These are phyloP conservation scores for Thymelicus sylvestris DNA, from an alignment of 2,888 invertebrate species.

Conservation along the genomic window DNA sequence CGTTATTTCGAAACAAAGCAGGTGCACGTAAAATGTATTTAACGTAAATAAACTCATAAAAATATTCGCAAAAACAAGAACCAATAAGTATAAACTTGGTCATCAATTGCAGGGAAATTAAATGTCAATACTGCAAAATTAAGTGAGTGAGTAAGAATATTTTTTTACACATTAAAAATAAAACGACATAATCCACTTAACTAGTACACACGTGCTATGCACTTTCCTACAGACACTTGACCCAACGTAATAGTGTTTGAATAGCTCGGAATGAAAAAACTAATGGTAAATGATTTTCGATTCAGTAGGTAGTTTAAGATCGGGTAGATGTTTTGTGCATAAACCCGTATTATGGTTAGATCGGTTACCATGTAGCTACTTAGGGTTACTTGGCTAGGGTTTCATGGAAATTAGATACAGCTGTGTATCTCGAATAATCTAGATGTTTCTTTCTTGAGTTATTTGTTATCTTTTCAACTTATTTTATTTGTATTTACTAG, in stretches of 20 bases:
- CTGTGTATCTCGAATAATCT: constrained; percentile 1
- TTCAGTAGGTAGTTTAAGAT: constrained; percentile 28
- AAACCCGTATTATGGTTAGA: constrained; percentile 21
- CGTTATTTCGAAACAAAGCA: no score
- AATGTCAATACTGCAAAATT: no score
- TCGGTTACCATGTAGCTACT: constrained; percentile 25
- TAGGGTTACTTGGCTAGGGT: constrained; percentile 16
- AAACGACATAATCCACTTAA: no score
- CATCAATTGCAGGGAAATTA: constrained; percentile 59
- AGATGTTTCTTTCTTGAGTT: not conserved
- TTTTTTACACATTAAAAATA: no score
- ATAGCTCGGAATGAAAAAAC: constrained; percentile 4
- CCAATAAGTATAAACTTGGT: constrained; percentile 42
- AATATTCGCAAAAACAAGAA: constrained; percentile 12
- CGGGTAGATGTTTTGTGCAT: constrained; percentile 22
- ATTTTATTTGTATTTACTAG: no score
- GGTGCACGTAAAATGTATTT: no score
- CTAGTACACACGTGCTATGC: no score
- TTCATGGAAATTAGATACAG: constrained; percentile 19
- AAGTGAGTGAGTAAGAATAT: no score
- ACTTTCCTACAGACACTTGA: no score
- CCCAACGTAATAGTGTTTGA: not conserved
- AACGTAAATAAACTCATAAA: not conserved
- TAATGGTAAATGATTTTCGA: constrained; percentile 18
- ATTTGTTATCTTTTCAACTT: no score